Conservation (phyloP, 2,113 vertebrate species). For the Gyps fulvus region DNA sequence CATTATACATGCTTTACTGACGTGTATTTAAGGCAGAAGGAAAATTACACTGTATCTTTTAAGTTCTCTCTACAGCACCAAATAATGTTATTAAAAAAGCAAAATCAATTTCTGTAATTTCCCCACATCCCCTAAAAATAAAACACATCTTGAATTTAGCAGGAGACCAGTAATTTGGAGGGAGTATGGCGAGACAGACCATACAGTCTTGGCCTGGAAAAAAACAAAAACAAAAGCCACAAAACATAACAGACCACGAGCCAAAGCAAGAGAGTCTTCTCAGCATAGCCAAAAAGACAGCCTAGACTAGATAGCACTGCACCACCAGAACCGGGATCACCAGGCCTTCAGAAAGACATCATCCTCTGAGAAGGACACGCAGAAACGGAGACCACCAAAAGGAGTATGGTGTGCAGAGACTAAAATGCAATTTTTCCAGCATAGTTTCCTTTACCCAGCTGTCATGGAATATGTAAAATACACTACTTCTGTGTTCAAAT, state of each 20-base stretch:
- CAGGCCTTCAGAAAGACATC: not conserved
- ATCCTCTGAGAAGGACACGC: not conserved
- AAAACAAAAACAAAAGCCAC: not conserved
- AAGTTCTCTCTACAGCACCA: not conserved
- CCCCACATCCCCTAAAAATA: not conserved
- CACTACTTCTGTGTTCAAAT: not conserved
- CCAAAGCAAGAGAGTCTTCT: not conserved
- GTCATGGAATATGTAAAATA: not conserved
- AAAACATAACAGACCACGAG: fast-evolving
- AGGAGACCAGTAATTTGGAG: not conserved
- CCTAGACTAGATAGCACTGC: not conserved
- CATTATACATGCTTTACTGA: not conserved
- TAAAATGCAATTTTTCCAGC: not conserved
- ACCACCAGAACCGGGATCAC: not conserved
- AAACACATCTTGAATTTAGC: not conserved
- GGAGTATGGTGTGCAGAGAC: not conserved
- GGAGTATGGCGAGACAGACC: not conserved
- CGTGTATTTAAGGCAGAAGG: not conserved
- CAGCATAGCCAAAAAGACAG: not conserved
- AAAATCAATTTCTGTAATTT: not conserved
- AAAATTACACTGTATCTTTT: not conserved
- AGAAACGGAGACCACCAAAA: not conserved
- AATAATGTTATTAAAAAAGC: not conserved
- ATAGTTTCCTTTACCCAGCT: not conserved
- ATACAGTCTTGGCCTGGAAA: not conserved